Evolutionary conservation across 2,888 invertebrate genomes (phyloP), one percentile per base, ranked within the genome.

Genomic region (Schizotus pectinicornis): DNA sequence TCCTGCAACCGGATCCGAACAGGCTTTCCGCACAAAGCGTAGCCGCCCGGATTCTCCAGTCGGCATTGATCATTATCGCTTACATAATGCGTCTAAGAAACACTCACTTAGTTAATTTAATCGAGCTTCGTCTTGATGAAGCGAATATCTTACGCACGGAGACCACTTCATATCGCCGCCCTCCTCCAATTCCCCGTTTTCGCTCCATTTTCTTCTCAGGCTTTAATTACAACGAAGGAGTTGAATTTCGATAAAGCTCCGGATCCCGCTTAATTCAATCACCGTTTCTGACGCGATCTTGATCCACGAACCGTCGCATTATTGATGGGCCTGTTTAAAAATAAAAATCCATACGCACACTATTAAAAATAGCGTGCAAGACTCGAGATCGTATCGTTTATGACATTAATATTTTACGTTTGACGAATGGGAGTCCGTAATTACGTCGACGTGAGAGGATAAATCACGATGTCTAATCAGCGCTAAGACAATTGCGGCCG

Each of bases 81-180:
- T 51, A 46, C 57, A 67, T 68, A 68, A 65, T 68, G 64, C 64
- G 67, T 67, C 69, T 69, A 63, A 63, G 70, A 63, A 68, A 67
- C 70, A 69, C 69, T 69, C 68, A 71, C 68, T 72, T 71, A 68
- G 69, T 72, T 71, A 68, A 71, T 71, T 71, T 71, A 69, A 72
- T 71, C 67, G 61, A 64, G 54, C 48, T 56, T 61, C 63, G 66
- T 65, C 66, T 67, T 73, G 71, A 73, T 73, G 71, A 72, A 72
- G 71, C 71, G 63, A 69, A 71, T 67, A 67, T 68, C 70, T 69
- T 69, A 67, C 59, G 67, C 59, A 62, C 60, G 59, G 64, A 67
- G 63, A 67, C 49, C 65, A 68, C 71, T 71, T 67, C 68, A 67
- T 67, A 68, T 63, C 55, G 65, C 22, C 22, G 41, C 47, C 45